phyloP scores from a whole-genome alignment of 2,888 invertebrate genomes.

The Mythimna loreyi region DNA sequence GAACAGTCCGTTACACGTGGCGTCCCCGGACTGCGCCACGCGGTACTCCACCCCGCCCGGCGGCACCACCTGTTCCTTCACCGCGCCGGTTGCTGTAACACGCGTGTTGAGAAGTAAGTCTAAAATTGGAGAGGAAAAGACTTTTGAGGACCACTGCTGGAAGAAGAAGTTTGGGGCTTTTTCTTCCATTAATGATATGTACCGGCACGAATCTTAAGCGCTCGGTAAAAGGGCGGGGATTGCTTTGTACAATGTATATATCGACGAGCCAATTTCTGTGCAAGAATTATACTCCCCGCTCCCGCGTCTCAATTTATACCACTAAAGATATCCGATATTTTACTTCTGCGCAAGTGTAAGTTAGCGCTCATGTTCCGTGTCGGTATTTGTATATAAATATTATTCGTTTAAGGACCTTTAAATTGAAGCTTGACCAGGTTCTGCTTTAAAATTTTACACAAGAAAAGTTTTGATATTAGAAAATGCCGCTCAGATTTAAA shows the following conservation, averaged over 20 bases:
- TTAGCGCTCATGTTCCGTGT: too few relatives aligned
- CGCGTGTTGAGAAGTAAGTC: slow-evolving; percentile 60
- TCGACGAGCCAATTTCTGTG: too few relatives aligned
- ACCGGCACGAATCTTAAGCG: too few relatives aligned
- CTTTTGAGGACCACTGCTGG: slow-evolving; percentile 41
- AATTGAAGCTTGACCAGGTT: background rate
- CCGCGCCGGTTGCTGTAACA: slow-evolving; percentile 78
- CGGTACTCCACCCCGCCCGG: slow-evolving; percentile 93
- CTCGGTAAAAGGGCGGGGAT: too few relatives aligned
- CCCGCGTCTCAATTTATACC: too few relatives aligned
- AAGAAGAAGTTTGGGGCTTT: slow-evolving; percentile 37
- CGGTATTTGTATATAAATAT: too few relatives aligned
- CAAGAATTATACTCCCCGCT: too few relatives aligned
- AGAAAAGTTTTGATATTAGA: background rate
- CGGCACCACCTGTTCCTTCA: slow-evolving; percentile 79
- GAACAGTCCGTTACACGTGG: slow-evolving; percentile 97
- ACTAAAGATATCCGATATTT: too few relatives aligned
- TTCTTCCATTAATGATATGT: slow-evolving; percentile 16
- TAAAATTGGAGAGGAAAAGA: slow-evolving; percentile 57
- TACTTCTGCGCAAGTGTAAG: too few relatives aligned
- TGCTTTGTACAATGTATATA: too few relatives aligned
- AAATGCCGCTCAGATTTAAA: background rate
- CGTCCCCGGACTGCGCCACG: slow-evolving; percentile 97
- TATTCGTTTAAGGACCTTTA: background rate
- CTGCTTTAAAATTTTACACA: background rate